Evolutionary conservation across 2,113 vertebrate species (phyloP).

Genomic region (Carettochelys insculpta): DNA sequence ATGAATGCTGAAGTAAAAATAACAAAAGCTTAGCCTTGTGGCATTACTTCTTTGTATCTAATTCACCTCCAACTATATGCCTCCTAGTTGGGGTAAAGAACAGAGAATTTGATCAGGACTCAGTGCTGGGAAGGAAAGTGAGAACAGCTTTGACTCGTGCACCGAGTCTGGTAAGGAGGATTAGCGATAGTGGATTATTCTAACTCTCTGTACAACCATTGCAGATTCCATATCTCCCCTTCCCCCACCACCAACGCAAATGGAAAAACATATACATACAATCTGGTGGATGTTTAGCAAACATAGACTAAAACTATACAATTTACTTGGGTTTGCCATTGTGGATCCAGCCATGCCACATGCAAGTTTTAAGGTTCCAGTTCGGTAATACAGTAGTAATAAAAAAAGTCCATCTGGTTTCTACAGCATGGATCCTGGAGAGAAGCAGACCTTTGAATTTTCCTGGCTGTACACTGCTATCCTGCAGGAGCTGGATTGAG

Average conservation of each 20-base stretch:
- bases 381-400: not conserved
- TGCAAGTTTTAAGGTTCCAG: not conserved
- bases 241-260: not conserved
- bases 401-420: not conserved
- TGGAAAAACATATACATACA: not conserved
- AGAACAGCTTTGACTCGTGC: conserved; percentile 12
- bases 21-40: not conserved
- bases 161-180: conserved; percentile 10
- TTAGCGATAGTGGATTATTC: conserved; percentile 1
- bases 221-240: not conserved
- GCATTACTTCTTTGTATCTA: not conserved
- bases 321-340: not conserved
- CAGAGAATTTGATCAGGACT: not conserved
- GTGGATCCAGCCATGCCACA: accelerated
- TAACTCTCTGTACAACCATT: conserved; percentile 4
- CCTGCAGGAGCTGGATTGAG: not conserved
- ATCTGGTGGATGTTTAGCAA: not conserved
- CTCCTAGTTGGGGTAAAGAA: not conserved
- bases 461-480: not conserved
- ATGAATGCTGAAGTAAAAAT: not conserved
- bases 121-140: not conserved
- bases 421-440: not conserved
- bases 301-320: not conserved
- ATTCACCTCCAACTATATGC: conserved; percentile 4
- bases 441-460: not conserved